Evolutionary conservation across 1,140 invertebrate genomes (phyloP).

Genomic region (Uloborus diversus): DNA sequence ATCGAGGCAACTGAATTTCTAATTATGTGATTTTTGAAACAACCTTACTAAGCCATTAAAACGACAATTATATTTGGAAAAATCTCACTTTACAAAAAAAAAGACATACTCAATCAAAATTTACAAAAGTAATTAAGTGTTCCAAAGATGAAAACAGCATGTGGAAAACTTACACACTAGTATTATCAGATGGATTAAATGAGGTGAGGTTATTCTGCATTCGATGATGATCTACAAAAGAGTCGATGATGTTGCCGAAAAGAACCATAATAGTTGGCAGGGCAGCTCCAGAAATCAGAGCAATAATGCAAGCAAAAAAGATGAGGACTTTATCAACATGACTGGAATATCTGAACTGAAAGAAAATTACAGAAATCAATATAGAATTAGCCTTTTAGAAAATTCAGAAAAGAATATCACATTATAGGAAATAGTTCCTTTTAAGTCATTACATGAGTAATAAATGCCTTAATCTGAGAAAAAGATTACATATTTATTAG

Average conservation of each 20-base stretch:
- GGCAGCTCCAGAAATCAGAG: slow-evolving; percentile 71
- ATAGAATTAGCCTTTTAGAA: not conserved
- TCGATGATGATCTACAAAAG: slow-evolving; percentile 64
- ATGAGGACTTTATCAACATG: slow-evolving; percentile 71
- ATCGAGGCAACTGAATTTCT: too few relatives aligned
- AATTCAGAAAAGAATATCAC: not conserved
- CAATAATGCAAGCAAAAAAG: slow-evolving; percentile 70
- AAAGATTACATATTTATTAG: too few relatives aligned
- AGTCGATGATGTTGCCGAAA: slow-evolving; percentile 74
- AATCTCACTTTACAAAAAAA: too few relatives aligned
- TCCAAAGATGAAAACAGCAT: too few relatives aligned
- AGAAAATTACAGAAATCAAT: not conserved
- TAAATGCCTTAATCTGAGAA: too few relatives aligned
- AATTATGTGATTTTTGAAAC: too few relatives aligned
- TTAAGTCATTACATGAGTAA: too few relatives aligned
- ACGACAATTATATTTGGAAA: too few relatives aligned
- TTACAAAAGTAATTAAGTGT: too few relatives aligned
- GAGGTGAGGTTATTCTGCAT: slow-evolving; percentile 57
- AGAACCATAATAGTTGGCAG: slow-evolving; percentile 75
- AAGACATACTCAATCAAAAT: too few relatives aligned
- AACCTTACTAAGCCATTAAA: too few relatives aligned
- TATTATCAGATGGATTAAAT: slow-evolving; percentile 31
- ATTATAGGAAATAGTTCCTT: not conserved
- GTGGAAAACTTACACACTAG: slow-evolving; percentile 56
- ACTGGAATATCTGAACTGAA: slow-evolving; percentile 67